These are phyloP conservation scores for Emys orbicularis DNA, from an alignment of 2,797 vertebrate genomes.

Conservation along the genomic window DNA sequence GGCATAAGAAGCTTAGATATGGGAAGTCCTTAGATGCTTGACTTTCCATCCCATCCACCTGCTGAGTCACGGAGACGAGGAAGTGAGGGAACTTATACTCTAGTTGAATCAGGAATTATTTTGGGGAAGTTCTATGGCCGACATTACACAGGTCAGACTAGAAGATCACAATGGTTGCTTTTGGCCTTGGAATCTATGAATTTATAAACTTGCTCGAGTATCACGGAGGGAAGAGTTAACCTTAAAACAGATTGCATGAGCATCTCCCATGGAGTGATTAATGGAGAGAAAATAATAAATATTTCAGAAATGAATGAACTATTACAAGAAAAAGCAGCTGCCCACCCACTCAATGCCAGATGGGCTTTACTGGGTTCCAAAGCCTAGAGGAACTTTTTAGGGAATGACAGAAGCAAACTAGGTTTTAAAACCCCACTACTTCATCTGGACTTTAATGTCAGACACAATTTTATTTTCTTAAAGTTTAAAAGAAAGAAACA, in stretches of 20 bases:
- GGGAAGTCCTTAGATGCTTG: constrained; percentile 24
- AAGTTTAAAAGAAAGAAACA: neutral
- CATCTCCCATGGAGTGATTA: neutral
- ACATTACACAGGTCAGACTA: neutral
- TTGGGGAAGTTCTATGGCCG: too few species aligned
- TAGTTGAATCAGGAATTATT: neutral
- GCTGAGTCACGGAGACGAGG: constrained; percentile 16
- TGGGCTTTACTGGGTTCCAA: neutral
- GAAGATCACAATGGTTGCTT: neutral
- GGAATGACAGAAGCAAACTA: neutral
- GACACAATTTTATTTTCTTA: neutral
- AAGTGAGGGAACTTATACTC: neutral
- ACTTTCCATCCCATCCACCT: neutral
- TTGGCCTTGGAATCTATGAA: neutral
- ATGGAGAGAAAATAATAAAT: neutral
- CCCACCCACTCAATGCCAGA: neutral
- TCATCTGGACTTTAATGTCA: neutral
- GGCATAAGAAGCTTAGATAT: constrained; percentile 36
- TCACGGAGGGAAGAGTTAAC: accelerated
- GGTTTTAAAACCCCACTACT: neutral
- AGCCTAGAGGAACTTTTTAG: constrained; percentile 1
- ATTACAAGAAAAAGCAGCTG: neutral
- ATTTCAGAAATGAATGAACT: neutral
- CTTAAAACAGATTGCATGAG: neutral
- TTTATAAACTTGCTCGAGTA: neutral